Conservation (phyloP, 1,140 invertebrate genomes). For the Drosophila paulistorum region DNA sequence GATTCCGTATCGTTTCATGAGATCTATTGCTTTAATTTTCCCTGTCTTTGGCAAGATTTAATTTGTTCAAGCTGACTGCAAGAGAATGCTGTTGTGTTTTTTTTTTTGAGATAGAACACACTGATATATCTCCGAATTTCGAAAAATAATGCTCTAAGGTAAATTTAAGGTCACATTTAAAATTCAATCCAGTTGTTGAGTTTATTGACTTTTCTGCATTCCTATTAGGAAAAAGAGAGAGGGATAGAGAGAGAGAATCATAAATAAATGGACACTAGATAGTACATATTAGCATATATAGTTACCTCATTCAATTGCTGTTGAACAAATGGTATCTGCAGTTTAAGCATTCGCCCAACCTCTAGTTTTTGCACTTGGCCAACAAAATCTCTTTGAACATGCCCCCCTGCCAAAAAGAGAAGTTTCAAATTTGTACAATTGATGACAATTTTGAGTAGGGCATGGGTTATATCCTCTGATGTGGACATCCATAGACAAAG, state of each 20-base stretch:
- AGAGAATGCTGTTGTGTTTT: too few relatives aligned
- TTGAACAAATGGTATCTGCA: constrained; percentile 37
- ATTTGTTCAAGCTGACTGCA: too few relatives aligned
- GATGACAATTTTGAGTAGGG: constrained; percentile 39
- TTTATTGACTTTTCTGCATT: neutral
- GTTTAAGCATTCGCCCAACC: constrained; percentile 22
- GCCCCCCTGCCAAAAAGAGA: constrained; percentile 40
- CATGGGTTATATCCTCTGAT: constrained; percentile 43
- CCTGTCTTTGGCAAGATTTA: too few relatives aligned
- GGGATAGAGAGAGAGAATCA: neutral
- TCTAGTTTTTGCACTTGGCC: constrained; percentile 36
- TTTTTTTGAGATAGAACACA: too few relatives aligned
- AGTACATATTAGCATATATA: neutral
- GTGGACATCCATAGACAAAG: constrained; percentile 57
- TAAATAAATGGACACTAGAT: neutral
- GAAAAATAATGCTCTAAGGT: too few relatives aligned
- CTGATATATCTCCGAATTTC: too few relatives aligned
- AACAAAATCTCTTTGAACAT: constrained; percentile 28
- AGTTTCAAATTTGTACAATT: constrained; percentile 44
- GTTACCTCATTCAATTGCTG: neutral
- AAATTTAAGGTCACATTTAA: neutral
- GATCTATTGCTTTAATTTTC: too few relatives aligned
- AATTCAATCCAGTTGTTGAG: neutral
- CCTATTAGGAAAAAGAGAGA: neutral
- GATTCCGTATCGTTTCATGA: too few relatives aligned